Conservation (phyloP, 2,888 invertebrate genomes). For the Heliconius hortense region DNA sequence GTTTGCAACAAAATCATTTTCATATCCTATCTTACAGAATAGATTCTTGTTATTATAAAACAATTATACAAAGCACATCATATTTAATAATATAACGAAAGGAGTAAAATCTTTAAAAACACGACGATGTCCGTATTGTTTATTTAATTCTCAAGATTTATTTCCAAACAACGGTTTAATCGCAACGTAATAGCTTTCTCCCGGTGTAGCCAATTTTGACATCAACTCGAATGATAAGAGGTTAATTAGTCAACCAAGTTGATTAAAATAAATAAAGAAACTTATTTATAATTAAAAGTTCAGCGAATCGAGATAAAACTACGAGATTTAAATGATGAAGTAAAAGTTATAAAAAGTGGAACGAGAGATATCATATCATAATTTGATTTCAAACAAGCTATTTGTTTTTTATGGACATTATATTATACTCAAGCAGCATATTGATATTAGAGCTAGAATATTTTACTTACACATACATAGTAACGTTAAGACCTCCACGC, state of each 20-base stretch:
- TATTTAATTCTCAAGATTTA: constrained; percentile 3
- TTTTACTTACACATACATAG: neutral
- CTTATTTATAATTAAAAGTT: constrained; percentile 7
- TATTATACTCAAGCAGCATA: neutral
- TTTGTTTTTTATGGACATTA: neutral
- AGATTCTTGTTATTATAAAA: neutral
- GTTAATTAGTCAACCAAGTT: constrained; percentile 12
- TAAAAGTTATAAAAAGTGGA: constrained; percentile 12
- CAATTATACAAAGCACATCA: neutral
- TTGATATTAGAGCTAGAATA: neutral
- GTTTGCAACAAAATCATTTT: neutral
- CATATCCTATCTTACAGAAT: neutral
- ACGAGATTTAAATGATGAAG: constrained; percentile 1
- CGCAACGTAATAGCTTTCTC: constrained; percentile 11
- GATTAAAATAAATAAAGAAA: constrained; percentile 18
- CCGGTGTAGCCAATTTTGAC: constrained; percentile 14
- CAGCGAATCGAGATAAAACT: neutral
- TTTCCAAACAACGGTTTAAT: constrained; percentile 13
- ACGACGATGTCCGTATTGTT: neutral
- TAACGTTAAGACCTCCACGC: neutral
- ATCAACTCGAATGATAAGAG: constrained; percentile 17
- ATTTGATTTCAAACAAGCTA: neutral
- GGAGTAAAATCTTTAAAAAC: neutral
- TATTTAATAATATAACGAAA: neutral
- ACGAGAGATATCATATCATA: neutral